Conservation (phyloP, 2,888 invertebrate genomes). For the Neoaliturus tenellus region DNA sequence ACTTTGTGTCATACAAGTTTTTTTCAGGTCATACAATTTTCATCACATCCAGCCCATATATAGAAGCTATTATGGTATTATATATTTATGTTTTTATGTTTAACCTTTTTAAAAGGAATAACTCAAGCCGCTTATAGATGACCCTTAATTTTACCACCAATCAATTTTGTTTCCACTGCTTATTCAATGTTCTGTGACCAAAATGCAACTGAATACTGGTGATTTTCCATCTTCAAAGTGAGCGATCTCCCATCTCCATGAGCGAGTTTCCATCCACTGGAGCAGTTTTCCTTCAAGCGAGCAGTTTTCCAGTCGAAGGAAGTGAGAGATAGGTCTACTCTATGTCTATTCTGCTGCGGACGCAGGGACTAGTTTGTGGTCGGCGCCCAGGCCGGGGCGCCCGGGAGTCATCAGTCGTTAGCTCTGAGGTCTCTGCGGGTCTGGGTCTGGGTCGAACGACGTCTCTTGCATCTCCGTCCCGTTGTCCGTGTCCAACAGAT, state of each 20-base stretch:
- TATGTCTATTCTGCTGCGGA: background rate
- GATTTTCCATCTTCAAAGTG: slow-evolving; percentile 4
- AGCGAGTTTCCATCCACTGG: too few relatives aligned
- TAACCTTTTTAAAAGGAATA: too few relatives aligned
- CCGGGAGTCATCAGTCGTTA: background rate
- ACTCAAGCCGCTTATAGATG: too few relatives aligned
- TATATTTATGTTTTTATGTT: too few relatives aligned
- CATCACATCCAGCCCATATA: too few relatives aligned
- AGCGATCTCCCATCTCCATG: background rate
- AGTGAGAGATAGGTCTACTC: slow-evolving; percentile 3
- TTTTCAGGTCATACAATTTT: too few relatives aligned
- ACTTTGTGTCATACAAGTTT: too few relatives aligned
- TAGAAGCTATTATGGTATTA: too few relatives aligned
- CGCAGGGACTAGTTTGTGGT: background rate
- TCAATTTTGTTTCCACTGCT: too few relatives aligned
- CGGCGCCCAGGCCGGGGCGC: background rate
- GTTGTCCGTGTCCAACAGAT: slow-evolving; percentile 33
- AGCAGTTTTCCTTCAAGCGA: too few relatives aligned
- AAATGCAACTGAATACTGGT: background rate
- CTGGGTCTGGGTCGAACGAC: slow-evolving; percentile 48
- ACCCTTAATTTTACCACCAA: too few relatives aligned
- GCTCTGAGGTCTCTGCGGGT: background rate
- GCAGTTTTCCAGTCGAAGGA: background rate
- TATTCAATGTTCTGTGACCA: background rate
- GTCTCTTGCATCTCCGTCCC: slow-evolving; percentile 51